Evolutionary conservation across 2,888 invertebrate species (phyloP).

Genomic region (Leistus spinibarbis): DNA sequence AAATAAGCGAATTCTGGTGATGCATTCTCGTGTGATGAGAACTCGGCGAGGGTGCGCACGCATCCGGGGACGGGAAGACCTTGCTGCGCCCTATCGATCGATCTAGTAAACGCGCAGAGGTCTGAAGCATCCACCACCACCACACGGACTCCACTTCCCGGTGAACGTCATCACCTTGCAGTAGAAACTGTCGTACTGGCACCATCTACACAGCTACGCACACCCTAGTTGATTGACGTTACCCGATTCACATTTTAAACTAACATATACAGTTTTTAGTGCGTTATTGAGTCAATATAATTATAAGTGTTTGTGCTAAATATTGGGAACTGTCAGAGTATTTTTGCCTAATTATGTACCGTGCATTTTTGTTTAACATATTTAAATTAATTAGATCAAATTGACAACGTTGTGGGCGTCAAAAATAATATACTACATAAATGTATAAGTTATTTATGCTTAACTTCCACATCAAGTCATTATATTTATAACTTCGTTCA

Average conservation of each 20-base stretch:
- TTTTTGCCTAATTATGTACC: neutral
- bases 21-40: neutral
- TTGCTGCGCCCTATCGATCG: constrained; percentile 6
- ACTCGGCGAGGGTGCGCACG: neutral
- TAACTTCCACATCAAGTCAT: too few species aligned
- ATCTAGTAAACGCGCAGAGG: neutral
- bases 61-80: neutral
- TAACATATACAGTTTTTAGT: neutral
- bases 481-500: too few species aligned
- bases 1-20: neutral
- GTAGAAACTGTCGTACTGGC: neutral
- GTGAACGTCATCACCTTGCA: constrained; percentile 4
- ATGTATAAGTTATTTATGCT: too few species aligned
- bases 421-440: too few species aligned
- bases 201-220: neutral
- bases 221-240: neutral
- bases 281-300: neutral
- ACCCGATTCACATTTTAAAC: neutral
- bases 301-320: neutral
- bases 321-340: neutral
- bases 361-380: neutral
- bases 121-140: neutral
- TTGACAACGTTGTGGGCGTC: neutral
- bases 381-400: too few species aligned
- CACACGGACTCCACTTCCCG: constrained; percentile 1